phyloP scores from a whole-genome alignment of 2,113 vertebrate genomes.

The Myocastor coypus region DNA sequence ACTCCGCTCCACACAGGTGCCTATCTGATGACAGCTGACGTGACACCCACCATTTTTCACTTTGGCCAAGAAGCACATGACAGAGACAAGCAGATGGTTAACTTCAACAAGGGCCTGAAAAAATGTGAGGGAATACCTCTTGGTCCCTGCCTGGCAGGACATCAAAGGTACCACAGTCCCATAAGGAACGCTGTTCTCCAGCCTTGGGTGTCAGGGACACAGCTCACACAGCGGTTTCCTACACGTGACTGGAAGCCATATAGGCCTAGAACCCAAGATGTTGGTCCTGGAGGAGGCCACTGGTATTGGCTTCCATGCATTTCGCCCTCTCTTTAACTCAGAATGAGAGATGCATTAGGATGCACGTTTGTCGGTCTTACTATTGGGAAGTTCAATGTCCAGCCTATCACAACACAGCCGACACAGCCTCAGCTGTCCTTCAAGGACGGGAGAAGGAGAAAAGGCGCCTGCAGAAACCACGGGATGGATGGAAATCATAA shows the following conservation, averaged over 20 bases:
- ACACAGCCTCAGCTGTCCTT: not conserved
- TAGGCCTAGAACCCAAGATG: not conserved
- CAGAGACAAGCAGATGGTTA: constrained; percentile 59
- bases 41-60: constrained; percentile 67
- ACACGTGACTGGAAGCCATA: not conserved
- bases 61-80: constrained; percentile 54
- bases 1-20: constrained; percentile 30
- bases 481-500: not conserved
- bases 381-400: not conserved
- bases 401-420: not conserved
- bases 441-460: not conserved
- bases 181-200: not conserved
- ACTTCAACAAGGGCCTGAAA: not conserved
- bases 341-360: not conserved
- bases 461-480: not conserved
- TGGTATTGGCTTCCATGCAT: not conserved
- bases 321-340: not conserved
- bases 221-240: not conserved
- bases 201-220: not conserved
- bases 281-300: not conserved
- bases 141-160: not conserved
- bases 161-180: not conserved
- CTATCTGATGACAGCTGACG: constrained; percentile 28
- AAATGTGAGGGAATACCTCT: not conserved
- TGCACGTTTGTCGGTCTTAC: not conserved